Evolutionary conservation across 2,888 invertebrate genomes (phyloP).

Genomic region (Drosophila limbata): DNA sequence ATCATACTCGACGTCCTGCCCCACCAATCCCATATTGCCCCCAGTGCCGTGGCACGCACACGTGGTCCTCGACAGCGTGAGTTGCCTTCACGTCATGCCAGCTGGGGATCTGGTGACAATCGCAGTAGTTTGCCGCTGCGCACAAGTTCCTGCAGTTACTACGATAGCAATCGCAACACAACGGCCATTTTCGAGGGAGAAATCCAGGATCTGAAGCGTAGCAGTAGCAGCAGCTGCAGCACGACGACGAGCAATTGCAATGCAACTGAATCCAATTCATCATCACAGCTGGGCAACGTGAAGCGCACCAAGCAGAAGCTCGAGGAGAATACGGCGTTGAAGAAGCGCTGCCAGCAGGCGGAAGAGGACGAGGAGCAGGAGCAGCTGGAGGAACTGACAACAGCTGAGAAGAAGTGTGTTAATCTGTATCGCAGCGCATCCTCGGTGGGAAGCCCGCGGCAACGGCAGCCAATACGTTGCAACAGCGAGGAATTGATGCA

Average conservation of each 20-base stretch:
- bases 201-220: constrained; percentile 82
- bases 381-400: constrained; percentile 48
- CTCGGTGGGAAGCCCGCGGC: constrained; percentile 81
- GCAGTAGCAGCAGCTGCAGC: constrained; percentile 60
- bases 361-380: constrained; percentile 75
- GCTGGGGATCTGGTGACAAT: constrained; percentile 92
- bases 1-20: constrained; percentile 66
- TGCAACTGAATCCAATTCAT: constrained; percentile 33
- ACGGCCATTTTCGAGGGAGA: constrained; percentile 84
- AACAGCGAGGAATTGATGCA: constrained; percentile 85
- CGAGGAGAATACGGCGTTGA: constrained; percentile 86
- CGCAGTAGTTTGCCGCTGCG: constrained; percentile 88
- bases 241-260: constrained; percentile 71
- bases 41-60: constrained; percentile 49
- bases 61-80: constrained; percentile 87
- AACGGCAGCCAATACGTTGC: constrained; percentile 82
- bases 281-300: constrained; percentile 87
- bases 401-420: constrained; percentile 62
- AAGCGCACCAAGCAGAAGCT: constrained; percentile 90
- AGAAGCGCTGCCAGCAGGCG: constrained; percentile 79
- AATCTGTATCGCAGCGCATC: constrained; percentile 83
- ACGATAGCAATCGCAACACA: constrained; percentile 86
- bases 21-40: constrained; percentile 31
- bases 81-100: constrained; percentile 90
- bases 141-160: constrained; percentile 91